Evolutionary conservation across 2,113 vertebrate genomes (phyloP).

Genomic region (Lamprotornis superbus): DNA sequence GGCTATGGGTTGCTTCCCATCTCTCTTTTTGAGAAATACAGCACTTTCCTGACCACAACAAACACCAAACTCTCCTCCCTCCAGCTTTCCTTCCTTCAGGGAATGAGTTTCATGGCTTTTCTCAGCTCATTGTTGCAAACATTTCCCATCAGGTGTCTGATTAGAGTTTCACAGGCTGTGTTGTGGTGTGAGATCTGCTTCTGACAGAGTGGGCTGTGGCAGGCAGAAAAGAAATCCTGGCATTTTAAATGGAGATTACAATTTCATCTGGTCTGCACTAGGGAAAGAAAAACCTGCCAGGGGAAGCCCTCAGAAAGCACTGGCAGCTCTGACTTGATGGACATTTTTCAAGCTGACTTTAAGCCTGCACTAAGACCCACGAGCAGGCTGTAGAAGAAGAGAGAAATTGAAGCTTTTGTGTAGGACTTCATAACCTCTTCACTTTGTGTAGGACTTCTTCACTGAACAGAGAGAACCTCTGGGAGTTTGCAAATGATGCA

Average conservation of each 20-base stretch:
- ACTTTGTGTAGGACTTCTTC: neutral
- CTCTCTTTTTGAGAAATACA: neutral
- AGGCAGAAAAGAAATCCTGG: neutral
- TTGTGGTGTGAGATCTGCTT: neutral
- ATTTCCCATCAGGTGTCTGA: slow-evolving; percentile 11
- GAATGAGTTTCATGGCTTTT: neutral
- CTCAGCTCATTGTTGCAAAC: slow-evolving; percentile 26
- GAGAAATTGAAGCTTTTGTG: neutral
- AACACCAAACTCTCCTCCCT: neutral
- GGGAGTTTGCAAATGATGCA: neutral
- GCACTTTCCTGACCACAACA: neutral
- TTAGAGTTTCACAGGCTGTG: neutral
- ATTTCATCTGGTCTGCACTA: neutral
- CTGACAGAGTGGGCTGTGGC: neutral
- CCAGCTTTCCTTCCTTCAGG: neutral
- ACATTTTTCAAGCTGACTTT: neutral
- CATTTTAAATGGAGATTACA: neutral
- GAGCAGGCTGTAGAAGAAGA: neutral
- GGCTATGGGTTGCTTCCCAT: neutral
- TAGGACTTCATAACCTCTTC: neutral
- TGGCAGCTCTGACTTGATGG: neutral
- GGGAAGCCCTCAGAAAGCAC: neutral
- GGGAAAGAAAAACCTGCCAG: neutral
- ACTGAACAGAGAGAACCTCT: neutral
- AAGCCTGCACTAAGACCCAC: neutral